Conservation (phyloP, 2,888 invertebrate species). For the Coecobrya sp. region DNA sequence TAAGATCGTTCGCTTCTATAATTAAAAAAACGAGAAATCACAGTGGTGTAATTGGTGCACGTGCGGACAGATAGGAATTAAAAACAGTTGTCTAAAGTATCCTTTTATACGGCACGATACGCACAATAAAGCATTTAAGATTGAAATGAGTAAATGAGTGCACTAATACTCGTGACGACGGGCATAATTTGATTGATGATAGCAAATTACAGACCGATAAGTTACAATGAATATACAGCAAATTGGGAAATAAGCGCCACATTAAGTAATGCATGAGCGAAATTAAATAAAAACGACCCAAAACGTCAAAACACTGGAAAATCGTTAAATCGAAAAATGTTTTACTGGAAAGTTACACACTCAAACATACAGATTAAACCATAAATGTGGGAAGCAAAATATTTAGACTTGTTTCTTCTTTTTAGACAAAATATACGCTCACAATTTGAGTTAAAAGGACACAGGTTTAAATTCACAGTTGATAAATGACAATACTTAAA, state of each 20-base stretch:
- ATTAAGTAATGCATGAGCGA: not conserved
- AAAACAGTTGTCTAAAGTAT: too few species aligned
- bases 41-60: too few species aligned
- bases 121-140: not conserved
- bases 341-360: conserved; percentile 20
- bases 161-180: too few species aligned
- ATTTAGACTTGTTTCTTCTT: not conserved
- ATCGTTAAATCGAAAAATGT: not conserved
- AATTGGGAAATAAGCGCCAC: not conserved
- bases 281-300: not conserved
- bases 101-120: too few species aligned
- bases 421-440: not conserved
- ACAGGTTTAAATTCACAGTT: conserved; percentile 61
- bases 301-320: not conserved
- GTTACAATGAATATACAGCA: not conserved
- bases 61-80: too few species aligned
- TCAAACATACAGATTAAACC: not conserved
- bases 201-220: too few species aligned
- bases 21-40: too few species aligned
- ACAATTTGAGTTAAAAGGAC: not conserved
- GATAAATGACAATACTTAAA: not conserved
- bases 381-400: conserved; percentile 7
- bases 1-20: too few species aligned
- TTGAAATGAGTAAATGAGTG: too few species aligned
- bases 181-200: too few species aligned